These are phyloP conservation scores for Odontomyia ornata DNA, from an alignment of 2,888 invertebrate genomes.

Conservation along the genomic window DNA sequence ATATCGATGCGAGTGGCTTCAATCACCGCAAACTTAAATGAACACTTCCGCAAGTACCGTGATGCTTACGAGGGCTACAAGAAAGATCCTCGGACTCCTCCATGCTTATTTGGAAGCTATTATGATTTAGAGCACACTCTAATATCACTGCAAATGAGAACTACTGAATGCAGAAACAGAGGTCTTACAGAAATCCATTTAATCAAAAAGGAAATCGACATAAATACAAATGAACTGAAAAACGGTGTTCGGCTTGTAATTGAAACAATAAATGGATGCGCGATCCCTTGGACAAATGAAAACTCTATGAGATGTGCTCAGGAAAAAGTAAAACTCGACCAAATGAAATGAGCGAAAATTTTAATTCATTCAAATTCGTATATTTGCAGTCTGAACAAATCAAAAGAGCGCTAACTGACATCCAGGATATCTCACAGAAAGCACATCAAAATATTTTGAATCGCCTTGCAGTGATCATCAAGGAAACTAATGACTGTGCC, in stretches of 20 bases:
- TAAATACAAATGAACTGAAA: neutral
- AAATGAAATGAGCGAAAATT: neutral
- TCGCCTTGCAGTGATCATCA: neutral
- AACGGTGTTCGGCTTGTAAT: neutral
- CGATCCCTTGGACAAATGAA: neutral
- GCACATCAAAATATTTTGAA: neutral
- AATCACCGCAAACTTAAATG: neutral
- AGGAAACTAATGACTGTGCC: neutral
- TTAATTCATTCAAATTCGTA: neutral
- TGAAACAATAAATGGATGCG: neutral
- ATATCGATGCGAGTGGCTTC: neutral
- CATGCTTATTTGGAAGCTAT: neutral
- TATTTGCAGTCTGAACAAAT: neutral
- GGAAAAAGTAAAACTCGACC: neutral
- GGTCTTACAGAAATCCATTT: neutral
- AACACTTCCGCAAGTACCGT: slow-evolving; percentile 3
- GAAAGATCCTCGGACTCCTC: neutral
- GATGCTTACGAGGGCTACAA: neutral
- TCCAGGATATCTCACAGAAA: neutral
- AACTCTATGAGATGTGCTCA: neutral
- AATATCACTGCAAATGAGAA: neutral
- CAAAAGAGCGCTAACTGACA: neutral
- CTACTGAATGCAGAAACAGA: neutral
- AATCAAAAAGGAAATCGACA: slow-evolving; percentile 2
- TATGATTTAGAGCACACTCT: neutral